Percentiles rank a stretch among this genome's conserved stretches.
Conservation (phyloP, 2,888 invertebrate genomes). For the Drosophila putrida region DNA sequence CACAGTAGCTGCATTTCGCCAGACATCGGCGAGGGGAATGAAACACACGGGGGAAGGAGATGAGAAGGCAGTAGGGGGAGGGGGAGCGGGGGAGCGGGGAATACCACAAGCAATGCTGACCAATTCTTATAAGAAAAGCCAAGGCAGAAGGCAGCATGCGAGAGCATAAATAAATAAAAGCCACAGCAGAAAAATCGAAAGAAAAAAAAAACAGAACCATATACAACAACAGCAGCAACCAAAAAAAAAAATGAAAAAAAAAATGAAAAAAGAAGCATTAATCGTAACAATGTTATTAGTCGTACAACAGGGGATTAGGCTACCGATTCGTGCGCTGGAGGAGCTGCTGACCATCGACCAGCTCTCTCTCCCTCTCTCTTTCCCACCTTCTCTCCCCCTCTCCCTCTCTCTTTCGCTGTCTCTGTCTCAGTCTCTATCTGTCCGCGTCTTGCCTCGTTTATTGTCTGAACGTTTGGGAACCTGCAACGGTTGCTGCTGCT, state of each 20-base stretch:
- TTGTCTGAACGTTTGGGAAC: slow-evolving; percentile 62
- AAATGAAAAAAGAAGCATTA: slow-evolving; percentile 78
- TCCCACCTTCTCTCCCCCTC: not conserved
- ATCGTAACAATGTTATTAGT: slow-evolving; percentile 86
- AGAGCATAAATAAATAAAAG: slow-evolving; percentile 75
- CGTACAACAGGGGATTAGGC: slow-evolving; percentile 86
- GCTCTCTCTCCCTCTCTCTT: not conserved
- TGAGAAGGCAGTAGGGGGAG: not conserved
- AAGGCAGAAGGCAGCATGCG: slow-evolving; percentile 58
- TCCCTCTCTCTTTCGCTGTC: not conserved
- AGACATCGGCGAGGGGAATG: not conserved
- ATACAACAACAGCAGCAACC: slow-evolving; percentile 47
- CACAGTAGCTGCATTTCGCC: slow-evolving; percentile 55
- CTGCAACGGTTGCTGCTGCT: slow-evolving; percentile 50
- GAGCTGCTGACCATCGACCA: slow-evolving; percentile 55
- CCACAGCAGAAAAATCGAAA: slow-evolving; percentile 45
- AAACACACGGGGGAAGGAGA: not conserved
- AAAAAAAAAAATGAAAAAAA: slow-evolving; percentile 38
- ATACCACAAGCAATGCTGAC: slow-evolving; percentile 58
- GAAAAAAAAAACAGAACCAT: slow-evolving; percentile 6
- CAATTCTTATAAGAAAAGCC: slow-evolving; percentile 76
- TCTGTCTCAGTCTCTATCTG: not conserved
- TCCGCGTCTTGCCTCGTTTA: slow-evolving; percentile 42
- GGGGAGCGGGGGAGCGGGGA: slow-evolving; percentile 9
- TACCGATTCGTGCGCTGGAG: slow-evolving; percentile 81